Conservation (phyloP, 1,140 invertebrate genomes). For the Monochamus saltuarius region DNA sequence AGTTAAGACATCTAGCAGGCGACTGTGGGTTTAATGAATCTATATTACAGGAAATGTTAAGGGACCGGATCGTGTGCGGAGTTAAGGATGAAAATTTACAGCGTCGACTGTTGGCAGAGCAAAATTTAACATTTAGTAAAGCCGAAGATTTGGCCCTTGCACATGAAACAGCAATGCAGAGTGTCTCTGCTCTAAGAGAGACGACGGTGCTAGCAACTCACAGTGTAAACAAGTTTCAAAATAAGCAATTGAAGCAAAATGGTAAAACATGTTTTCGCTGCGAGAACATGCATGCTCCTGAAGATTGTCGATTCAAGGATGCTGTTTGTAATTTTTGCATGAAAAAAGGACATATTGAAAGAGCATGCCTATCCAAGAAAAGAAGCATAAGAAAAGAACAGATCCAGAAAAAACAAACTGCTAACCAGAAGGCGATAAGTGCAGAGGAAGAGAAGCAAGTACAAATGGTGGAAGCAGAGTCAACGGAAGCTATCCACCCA, state of each 20-base stretch:
- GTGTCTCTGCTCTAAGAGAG: no score
- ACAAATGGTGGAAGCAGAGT: background rate
- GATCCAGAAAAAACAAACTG: no score
- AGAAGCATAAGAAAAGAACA: no score
- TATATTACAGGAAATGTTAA: slow-evolving; percentile 3
- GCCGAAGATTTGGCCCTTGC: background rate
- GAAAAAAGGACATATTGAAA: slow-evolving; percentile 3
- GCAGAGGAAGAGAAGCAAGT: background rate
- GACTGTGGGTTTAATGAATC: slow-evolving; percentile 1
- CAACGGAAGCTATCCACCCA: no score
- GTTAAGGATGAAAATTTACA: slow-evolving; percentile 3
- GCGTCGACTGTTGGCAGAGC: slow-evolving; percentile 1
- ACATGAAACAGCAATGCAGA: no score
- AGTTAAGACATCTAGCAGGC: slow-evolving; percentile 3
- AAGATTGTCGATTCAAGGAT: slow-evolving; percentile 1
- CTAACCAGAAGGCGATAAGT: no score
- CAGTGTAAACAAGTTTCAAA: no score
- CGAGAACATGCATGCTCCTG: background rate
- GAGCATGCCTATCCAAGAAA: background rate
- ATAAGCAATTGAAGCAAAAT: no score
- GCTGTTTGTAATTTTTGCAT: slow-evolving; percentile 3
- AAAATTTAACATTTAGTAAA: slow-evolving; percentile 7
- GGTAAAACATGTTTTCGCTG: slow-evolving; percentile 8
- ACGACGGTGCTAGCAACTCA: no score
- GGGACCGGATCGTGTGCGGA: slow-evolving; percentile 5